Conservation (phyloP, 2,113 vertebrate species). For the Callocephalon fimbriatum region DNA sequence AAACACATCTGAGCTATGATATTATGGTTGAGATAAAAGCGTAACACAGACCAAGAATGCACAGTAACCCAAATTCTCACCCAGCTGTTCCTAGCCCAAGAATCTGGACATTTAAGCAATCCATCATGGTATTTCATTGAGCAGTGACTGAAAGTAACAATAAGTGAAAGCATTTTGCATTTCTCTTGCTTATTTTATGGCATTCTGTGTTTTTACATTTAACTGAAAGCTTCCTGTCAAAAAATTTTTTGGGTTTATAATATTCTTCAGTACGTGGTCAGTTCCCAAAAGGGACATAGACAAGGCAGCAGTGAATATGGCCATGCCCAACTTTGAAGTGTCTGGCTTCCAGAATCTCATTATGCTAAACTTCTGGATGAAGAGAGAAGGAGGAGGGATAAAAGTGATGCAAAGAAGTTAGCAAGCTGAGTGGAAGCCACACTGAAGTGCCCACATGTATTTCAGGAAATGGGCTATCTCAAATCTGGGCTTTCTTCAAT, state of each 20-base stretch:
- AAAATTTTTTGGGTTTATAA: not conserved
- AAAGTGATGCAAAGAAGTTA: not conserved
- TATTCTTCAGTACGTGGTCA: not conserved
- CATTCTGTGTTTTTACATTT: not conserved
- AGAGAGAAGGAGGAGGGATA: not conserved
- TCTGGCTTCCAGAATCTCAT: not conserved
- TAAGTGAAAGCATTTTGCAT: not conserved
- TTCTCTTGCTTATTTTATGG: not conserved
- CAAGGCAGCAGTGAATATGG: not conserved
- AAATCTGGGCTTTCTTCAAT: not conserved
- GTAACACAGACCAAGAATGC: not conserved
- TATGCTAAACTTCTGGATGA: not conserved
- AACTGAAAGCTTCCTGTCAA: not conserved
- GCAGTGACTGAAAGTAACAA: not conserved
- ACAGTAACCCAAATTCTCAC: not conserved
- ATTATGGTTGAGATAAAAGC: not conserved
- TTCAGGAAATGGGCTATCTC: not conserved
- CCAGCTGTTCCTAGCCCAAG: not conserved
- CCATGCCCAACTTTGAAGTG: not conserved
- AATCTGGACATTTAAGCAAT: not conserved
- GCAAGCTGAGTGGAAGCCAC: not conserved
- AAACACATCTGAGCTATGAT: not conserved
- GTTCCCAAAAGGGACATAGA: not conserved
- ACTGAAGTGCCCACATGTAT: not conserved
- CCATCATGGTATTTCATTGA: not conserved